These are phyloP conservation scores for Uropsilus gracilis DNA, from an alignment of 2,113 vertebrate species.

Conservation along the genomic window DNA sequence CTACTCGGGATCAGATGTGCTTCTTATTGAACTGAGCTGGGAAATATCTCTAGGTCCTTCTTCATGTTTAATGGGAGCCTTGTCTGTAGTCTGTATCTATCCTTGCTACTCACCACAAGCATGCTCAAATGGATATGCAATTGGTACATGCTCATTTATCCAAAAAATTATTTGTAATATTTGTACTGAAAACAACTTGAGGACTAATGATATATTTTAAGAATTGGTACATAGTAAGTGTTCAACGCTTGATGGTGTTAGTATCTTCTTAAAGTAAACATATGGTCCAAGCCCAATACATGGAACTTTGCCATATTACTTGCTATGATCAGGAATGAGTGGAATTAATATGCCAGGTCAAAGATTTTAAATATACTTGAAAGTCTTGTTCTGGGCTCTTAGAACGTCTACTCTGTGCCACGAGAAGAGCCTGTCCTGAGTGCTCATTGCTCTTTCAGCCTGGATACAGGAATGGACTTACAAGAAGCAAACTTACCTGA, in stretches of 20 bases:
- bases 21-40: not conserved
- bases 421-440: not conserved
- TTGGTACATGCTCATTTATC: not conserved
- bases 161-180: not conserved
- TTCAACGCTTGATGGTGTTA: not conserved
- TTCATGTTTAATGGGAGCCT: not conserved
- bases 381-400: not conserved
- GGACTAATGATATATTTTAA: not conserved
- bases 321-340: not conserved
- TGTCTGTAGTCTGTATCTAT: too few species aligned
- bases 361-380: not conserved
- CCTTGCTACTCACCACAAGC: not conserved
- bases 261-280: not conserved
- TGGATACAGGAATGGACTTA: not conserved
- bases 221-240: not conserved
- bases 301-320: not conserved
- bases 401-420: not conserved
- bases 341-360: not conserved
- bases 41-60: not conserved
- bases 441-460: not conserved
- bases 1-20: not conserved
- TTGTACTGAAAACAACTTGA: not conserved
- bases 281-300: not conserved
- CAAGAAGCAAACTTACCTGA: not conserved
- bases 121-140: not conserved